phyloP scores from a whole-genome alignment of 2,113 vertebrate species.

The Siphamia tubifer region DNA sequence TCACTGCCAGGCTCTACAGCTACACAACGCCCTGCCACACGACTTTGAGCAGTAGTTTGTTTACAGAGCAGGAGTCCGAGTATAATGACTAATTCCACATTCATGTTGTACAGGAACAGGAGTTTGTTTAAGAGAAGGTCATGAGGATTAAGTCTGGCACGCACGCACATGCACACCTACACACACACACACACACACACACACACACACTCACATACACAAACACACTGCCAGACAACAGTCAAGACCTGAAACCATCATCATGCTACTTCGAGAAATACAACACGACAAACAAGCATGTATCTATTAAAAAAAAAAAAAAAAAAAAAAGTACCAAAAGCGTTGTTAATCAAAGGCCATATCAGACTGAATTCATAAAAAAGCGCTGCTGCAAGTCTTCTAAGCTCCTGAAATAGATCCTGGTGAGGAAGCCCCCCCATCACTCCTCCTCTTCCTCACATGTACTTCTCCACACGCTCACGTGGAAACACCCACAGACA shows the following conservation, averaged over 20 bases:
- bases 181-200: neutral
- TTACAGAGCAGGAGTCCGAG: slow-evolving; percentile 46
- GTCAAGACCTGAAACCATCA: slow-evolving; percentile 39
- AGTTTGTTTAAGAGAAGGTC: slow-evolving; percentile 31
- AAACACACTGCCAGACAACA: slow-evolving; percentile 14
- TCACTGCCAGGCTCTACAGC: slow-evolving; percentile 39
- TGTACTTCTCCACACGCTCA: neutral
- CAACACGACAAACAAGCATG: slow-evolving; percentile 43
- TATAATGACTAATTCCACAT: slow-evolving; percentile 64
- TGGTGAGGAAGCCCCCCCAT: slow-evolving; percentile 1
- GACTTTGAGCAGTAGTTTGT: slow-evolving; percentile 58
- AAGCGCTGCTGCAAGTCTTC: slow-evolving; percentile 40
- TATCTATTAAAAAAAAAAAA: slow-evolving; percentile 24
- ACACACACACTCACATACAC: neutral
- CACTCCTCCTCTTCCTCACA: slow-evolving; percentile 10
- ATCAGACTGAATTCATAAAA: slow-evolving; percentile 44
- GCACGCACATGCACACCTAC: neutral
- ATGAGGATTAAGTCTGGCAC: slow-evolving; percentile 22
- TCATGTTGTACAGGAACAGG: slow-evolving; percentile 52
- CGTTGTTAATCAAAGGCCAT: slow-evolving; percentile 58
- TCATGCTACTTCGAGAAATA: slow-evolving; percentile 63
- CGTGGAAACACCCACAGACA: neutral
- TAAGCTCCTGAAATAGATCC: slow-evolving; percentile 22
- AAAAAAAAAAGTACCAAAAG: slow-evolving; percentile 67
- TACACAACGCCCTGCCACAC: slow-evolving; percentile 6